A percentile compares a stretch with the other conserved stretches of the same genome.
Evolutionary conservation across 2,888 invertebrate genomes (phyloP).

Genomic region (Hirtodrosophila histrioides): DNA sequence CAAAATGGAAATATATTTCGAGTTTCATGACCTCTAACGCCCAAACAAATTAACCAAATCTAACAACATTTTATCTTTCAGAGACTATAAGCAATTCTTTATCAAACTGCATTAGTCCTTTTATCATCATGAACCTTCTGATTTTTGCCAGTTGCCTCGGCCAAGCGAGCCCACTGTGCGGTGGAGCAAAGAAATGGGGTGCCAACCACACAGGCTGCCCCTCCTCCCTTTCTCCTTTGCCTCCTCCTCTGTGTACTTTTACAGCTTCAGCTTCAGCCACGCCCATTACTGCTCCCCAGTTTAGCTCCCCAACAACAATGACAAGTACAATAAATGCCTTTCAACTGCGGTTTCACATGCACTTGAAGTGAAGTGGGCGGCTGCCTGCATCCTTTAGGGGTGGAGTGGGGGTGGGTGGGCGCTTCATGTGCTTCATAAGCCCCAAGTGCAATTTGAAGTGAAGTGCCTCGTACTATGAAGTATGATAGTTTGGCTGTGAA

Average conservation of each 20-base stretch:
- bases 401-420: conserved; percentile 4
- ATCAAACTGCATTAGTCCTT: too few species aligned
- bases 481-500: conserved; percentile 63
- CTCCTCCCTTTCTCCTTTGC: too few species aligned
- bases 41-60: too few species aligned
- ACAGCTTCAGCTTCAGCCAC: conserved; percentile 28
- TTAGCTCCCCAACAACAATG: conserved; percentile 65
- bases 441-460: conserved; percentile 77
- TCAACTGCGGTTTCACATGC: conserved; percentile 82
- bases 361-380: conserved; percentile 71
- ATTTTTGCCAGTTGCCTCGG: too few species aligned
- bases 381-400: conserved; percentile 2
- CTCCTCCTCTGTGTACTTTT: neutral
- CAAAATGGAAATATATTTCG: too few species aligned
- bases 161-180: too few species aligned
- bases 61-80: too few species aligned
- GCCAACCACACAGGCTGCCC: conserved; percentile 28
- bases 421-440: conserved; percentile 49
- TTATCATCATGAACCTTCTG: too few species aligned
- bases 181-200: conserved; percentile 17
- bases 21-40: too few species aligned
- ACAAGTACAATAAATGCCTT: conserved; percentile 81
- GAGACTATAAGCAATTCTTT: too few species aligned
- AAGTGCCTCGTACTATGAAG: conserved; percentile 69
- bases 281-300: conserved; percentile 3